Evolutionary conservation across 2,888 invertebrate species (phyloP), one percentile per base, ranked within the genome.

Genomic region (Plusia festucae): DNA sequence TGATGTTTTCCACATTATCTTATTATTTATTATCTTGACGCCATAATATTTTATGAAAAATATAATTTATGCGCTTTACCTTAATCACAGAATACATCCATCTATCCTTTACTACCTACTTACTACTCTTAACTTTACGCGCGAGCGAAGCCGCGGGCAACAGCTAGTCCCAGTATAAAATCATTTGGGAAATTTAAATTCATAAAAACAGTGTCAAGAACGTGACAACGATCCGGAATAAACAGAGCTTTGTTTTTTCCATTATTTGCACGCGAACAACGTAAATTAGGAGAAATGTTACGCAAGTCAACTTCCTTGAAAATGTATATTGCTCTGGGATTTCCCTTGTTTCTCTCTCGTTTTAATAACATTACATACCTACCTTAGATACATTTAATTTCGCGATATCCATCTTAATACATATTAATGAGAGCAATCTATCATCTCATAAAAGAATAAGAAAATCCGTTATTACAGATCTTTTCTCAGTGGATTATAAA

Each of bases 381-480:
- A 30, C 71, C 59, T 49, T 56, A n/a, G n/a, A n/a, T n/a, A 52
- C 44, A 61, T 44, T 44, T 24, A 11, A 13, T 64, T 64, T 59
- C 30, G 16, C 46, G 67, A 40, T 32, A 57, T 53, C 60, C 24
- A 46, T 30, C 40, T 51, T 22, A 32, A 13, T 59, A 16, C 32
- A n/a, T 32, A 46, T 56, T 49, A 49, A 60, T 15, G 24, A 27
- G 53, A 61, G 22, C 27, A 27, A 70, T 70, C 58, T 30, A 56
- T 70, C 54, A 60, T 60, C n/a, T 6, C 51, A 64, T 20, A 61
- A 71, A n/a, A 24, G 54, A 22, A 18, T 65, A 65, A 71, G 56
- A 6, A n/a, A 54, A 34, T 63, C 53, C 20, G 53, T 68, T 73
- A 60, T 52, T 63, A 60, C 15, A n/a, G 15, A 51, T 63, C 30